phyloP scores from a whole-genome alignment of 1,140 invertebrate species.

The Cyclina sinensis region DNA sequence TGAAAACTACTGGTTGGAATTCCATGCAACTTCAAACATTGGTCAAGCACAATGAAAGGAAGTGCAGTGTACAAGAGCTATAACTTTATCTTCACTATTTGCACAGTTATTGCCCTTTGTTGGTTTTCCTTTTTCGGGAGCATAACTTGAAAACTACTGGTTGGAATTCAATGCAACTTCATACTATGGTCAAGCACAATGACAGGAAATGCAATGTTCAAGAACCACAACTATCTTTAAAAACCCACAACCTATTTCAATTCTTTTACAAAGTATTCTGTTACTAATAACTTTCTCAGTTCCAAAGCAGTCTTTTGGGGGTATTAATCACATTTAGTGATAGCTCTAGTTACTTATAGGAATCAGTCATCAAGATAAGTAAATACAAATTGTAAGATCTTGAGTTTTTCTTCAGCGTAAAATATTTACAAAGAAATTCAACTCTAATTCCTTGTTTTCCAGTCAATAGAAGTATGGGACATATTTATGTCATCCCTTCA shows the following conservation, averaged over 20 bases:
- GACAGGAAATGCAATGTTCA: not conserved
- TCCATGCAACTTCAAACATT: constrained; percentile 29
- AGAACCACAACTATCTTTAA: not conserved
- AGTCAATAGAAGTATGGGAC: too few relatives aligned
- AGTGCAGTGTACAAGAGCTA: constrained; percentile 29
- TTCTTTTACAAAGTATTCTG: not conserved
- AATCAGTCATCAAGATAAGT: too few relatives aligned
- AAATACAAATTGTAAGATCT: too few relatives aligned
- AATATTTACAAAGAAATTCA: too few relatives aligned
- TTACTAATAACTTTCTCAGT: not conserved
- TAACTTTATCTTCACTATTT: not conserved
- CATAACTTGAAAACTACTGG: too few relatives aligned
- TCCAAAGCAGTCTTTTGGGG: not conserved
- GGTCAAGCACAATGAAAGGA: constrained; percentile 38
- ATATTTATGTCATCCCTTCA: too few relatives aligned
- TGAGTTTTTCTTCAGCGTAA: too few relatives aligned
- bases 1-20: constrained; percentile 24
- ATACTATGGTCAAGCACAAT: not conserved
- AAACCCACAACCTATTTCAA: not conserved
- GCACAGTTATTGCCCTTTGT: not conserved
- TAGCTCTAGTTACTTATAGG: not conserved
- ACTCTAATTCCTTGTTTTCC: too few relatives aligned
- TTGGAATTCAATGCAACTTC: not conserved
- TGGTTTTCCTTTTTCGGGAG: too few relatives aligned
- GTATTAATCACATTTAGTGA: not conserved